Conservation (phyloP, 2,797 vertebrate genomes). For the Pagetopsis macropterus region DNA sequence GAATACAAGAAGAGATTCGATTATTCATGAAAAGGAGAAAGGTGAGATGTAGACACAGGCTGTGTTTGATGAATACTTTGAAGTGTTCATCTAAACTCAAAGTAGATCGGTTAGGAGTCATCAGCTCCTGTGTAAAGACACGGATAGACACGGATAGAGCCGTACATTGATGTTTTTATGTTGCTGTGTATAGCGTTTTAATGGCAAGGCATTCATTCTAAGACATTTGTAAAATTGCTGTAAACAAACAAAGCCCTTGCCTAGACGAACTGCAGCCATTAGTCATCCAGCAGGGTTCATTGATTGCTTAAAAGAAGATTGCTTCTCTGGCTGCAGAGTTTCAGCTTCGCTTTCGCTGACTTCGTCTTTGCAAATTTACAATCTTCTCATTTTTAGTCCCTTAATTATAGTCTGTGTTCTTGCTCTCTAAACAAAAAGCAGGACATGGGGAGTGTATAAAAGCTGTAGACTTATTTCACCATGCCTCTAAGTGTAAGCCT, state of each 20-base stretch:
- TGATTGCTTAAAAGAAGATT: constrained; percentile 5
- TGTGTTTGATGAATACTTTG: constrained; percentile 9
- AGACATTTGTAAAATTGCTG: constrained; percentile 19
- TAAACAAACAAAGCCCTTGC: constrained; percentile 19
- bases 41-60: neutral
- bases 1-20: neutral
- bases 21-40: neutral
- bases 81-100: neutral
- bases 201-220: constrained; percentile 22
- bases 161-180: neutral
- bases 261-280: constrained; percentile 5
- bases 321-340: neutral
- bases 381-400: neutral
- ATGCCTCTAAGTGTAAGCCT: neutral
- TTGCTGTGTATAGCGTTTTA: constrained; percentile 12
- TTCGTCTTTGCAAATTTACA: constrained; percentile 26
- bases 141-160: neutral
- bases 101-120: neutral
- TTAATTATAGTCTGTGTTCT: neutral
- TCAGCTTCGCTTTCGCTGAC: constrained; percentile 22
- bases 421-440: constrained; percentile 13
- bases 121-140: neutral
- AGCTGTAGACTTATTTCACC: neutral
- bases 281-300: neutral
- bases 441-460: neutral